Percentiles rank a stretch among this genome's conserved stretches.
These are phyloP conservation scores for Spea bombifrons DNA, from an alignment of 2,113 vertebrate genomes.

Conservation along the genomic window DNA sequence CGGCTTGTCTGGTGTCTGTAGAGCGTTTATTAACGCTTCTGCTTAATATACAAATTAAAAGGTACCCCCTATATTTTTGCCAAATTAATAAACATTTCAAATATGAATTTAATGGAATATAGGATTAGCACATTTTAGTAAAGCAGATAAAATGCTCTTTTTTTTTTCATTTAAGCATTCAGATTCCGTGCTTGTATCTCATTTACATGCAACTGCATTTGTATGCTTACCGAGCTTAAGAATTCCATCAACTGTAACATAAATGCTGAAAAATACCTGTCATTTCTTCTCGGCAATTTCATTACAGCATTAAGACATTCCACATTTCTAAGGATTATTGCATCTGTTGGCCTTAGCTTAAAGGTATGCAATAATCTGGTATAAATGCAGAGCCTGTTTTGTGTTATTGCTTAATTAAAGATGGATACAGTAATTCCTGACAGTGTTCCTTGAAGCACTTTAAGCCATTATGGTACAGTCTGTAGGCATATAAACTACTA, in stretches of 20 bases:
- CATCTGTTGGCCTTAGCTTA: conserved; percentile 36
- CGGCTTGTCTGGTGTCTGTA: no score
- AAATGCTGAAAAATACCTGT: conserved; percentile 44
- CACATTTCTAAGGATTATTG: conserved; percentile 39
- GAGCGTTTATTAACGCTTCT: no score
- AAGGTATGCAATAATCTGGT: conserved; percentile 40
- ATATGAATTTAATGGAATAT: no score
- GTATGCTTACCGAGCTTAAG: conserved; percentile 17
- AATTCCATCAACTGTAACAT: conserved; percentile 39
- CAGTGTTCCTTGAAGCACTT: conserved; percentile 41
- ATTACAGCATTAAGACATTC: conserved; percentile 38
- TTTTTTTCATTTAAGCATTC: neutral
- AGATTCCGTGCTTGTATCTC: neutral
- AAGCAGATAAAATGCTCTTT: neutral
- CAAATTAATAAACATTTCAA: no score
- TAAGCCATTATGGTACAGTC: conserved; percentile 40
- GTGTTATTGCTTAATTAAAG: conserved; percentile 47
- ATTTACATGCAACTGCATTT: conserved; percentile 1
- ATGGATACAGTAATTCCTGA: conserved; percentile 26
- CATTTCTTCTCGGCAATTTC: conserved; percentile 38
- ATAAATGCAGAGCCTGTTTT: conserved; percentile 42
- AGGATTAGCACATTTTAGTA: neutral
- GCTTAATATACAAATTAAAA: no score
- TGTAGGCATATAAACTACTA: conserved; percentile 35
- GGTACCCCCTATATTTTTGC: no score